Evolutionary conservation across 2,888 invertebrate species (phyloP).

Genomic region (Athalia circularis): DNA sequence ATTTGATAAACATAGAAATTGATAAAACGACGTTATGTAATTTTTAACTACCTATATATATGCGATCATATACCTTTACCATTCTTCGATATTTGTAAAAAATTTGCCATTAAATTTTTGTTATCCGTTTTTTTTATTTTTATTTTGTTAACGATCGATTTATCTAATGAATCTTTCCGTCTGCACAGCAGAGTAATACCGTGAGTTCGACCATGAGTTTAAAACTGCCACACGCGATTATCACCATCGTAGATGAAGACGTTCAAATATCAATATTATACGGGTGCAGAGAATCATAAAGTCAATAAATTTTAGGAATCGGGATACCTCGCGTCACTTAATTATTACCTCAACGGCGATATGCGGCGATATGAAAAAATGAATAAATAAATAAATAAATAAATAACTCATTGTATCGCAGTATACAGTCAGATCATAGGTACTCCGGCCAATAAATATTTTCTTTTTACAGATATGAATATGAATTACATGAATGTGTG

Average conservation of each 20-base stretch:
- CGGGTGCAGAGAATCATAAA: background rate
- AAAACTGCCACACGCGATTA: background rate
- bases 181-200: background rate
- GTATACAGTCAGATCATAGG: no score
- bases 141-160: background rate
- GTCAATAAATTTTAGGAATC: background rate
- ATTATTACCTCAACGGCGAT: background rate
- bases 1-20: no score
- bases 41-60: no score
- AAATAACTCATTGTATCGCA: no score
- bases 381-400: no score
- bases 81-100: background rate
- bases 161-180: background rate
- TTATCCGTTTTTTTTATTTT: background rate
- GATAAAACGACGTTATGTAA: no score
- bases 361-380: background rate
- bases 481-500: no score
- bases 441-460: no score
- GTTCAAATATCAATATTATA: background rate
- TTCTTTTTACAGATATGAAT: no score
- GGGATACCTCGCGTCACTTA: background rate
- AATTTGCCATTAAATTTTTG: background rate
- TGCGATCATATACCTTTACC: no score
- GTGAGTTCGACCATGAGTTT: background rate
- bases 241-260: background rate